phyloP scores from a whole-genome alignment of 1,140 invertebrate species.

The Zaprionus taronus region DNA sequence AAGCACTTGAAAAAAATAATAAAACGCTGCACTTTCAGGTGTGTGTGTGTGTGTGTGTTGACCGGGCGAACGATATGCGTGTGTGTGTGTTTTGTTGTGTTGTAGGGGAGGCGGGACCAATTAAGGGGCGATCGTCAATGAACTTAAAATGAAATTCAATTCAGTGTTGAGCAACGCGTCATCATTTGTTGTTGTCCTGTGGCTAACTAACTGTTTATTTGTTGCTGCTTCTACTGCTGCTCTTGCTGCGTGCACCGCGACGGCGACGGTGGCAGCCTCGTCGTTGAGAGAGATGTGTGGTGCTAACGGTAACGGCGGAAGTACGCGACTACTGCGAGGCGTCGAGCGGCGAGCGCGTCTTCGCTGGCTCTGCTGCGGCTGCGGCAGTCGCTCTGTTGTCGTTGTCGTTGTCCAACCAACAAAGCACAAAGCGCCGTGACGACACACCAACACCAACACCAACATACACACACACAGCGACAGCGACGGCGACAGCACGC shows the following conservation, averaged over 20 bases:
- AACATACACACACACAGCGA: slow-evolving; percentile 24
- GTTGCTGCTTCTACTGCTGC: slow-evolving; percentile 25
- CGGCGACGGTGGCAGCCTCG: slow-evolving; percentile 48
- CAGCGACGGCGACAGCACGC: not conserved
- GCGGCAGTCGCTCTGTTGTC: slow-evolving; percentile 62
- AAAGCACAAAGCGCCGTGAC: slow-evolving; percentile 59
- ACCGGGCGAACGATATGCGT: not conserved
- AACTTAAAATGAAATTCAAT: slow-evolving; percentile 15
- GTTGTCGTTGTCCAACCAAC: slow-evolving; percentile 50
- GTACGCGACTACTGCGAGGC: slow-evolving; percentile 78
- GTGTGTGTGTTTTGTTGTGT: not conserved
- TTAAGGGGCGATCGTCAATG: not conserved
- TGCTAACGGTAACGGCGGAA: slow-evolving; percentile 81
- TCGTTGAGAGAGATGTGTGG: slow-evolving; percentile 57
- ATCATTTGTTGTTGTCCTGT: slow-evolving; percentile 42
- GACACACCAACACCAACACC: slow-evolving; percentile 36
- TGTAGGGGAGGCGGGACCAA: not conserved
- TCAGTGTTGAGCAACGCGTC: slow-evolving; percentile 16
- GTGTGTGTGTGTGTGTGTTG: slow-evolving; percentile 17
- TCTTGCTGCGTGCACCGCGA: slow-evolving; percentile 54
- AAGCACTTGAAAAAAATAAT: slow-evolving; percentile 57
- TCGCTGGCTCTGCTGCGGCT: slow-evolving; percentile 69
- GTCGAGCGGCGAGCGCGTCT: slow-evolving; percentile 73
- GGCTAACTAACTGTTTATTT: slow-evolving; percentile 42
- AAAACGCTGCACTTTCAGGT: slow-evolving; percentile 45